Percentiles rank a stretch among this genome's conserved stretches.
phyloP scores from a whole-genome alignment of 2,113 vertebrate species.

The Trachemys scripta region DNA sequence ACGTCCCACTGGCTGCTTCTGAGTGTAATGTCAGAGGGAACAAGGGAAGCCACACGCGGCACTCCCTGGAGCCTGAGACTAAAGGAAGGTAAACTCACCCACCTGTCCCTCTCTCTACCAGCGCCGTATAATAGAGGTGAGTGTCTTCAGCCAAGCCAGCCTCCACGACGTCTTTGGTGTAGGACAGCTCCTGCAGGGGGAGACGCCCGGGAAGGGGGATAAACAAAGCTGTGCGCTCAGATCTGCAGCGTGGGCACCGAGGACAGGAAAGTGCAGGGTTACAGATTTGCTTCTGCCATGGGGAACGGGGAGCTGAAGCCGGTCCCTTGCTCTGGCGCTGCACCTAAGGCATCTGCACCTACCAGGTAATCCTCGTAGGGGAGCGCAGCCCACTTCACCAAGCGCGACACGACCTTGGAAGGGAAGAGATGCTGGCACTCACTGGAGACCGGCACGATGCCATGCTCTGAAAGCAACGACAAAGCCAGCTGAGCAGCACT shows the following conservation, averaged over 20 bases:
- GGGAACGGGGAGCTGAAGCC: not conserved
- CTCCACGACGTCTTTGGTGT: constrained; percentile 88
- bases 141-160: constrained; percentile 90
- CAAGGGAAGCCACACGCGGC: not conserved
- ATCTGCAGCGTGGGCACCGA: rapidly evolving
- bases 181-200: constrained; percentile 85
- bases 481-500: not conserved
- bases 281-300: not conserved
- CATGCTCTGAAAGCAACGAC: constrained; percentile 86
- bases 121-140: constrained; percentile 91
- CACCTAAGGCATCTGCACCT: constrained; percentile 66
- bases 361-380: constrained; percentile 91
- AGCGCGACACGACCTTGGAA: constrained; percentile 90
- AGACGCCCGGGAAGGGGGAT: not conserved
- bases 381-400: constrained; percentile 90
- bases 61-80: rapidly evolving
- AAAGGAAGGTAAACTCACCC: rapidly evolving
- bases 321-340: rapidly evolving
- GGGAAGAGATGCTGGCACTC: constrained; percentile 96
- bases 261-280: not conserved
- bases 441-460: constrained; percentile 89
- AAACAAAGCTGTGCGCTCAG: rapidly evolving
- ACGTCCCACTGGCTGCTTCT: no score
- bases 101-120: constrained; percentile 96
- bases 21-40: no score